Evolutionary conservation across 2,797 vertebrate species (phyloP).

Genomic region (Onychomys leucogaster): DNA sequence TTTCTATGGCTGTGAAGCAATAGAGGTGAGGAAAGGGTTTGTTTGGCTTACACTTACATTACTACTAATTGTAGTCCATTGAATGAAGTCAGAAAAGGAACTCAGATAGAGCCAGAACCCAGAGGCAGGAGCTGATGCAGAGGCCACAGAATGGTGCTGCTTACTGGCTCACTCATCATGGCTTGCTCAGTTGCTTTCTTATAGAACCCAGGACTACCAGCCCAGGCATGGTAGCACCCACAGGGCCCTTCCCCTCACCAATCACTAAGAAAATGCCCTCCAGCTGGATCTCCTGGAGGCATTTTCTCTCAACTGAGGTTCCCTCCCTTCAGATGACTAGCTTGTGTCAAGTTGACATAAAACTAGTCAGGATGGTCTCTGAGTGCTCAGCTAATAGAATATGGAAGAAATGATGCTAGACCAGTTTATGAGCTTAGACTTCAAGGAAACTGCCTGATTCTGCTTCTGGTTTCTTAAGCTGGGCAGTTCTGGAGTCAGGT

Average conservation of each 20-base stretch:
- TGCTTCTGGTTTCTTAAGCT: not conserved
- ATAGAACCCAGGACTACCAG: not conserved
- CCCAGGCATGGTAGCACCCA: not conserved
- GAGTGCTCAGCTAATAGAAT: not conserved
- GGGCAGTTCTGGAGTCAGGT: not conserved
- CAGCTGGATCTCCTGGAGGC: not conserved
- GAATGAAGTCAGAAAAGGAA: not conserved
- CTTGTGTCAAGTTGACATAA: not conserved
- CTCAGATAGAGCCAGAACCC: not conserved
- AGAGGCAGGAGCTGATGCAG: not conserved
- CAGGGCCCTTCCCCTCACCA: not conserved
- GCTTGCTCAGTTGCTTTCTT: not conserved
- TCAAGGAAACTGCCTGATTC: slow-evolving; percentile 10
- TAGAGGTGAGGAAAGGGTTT: not conserved
- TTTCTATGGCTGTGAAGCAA: not conserved
- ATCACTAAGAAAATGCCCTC: not conserved
- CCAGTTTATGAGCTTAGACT: not conserved
- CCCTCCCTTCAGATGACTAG: not conserved
- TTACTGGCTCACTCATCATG: not conserved
- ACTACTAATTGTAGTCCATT: not conserved
- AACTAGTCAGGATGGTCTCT: not conserved
- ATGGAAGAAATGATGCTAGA: not conserved
- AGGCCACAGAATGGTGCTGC: not conserved
- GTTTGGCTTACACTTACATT: not conserved
- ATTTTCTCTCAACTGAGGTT: not conserved